Percentiles rank a stretch among this genome's conserved stretches.
Evolutionary conservation across 2,797 vertebrate species (phyloP).

Genomic region (Molothrus aeneus): DNA sequence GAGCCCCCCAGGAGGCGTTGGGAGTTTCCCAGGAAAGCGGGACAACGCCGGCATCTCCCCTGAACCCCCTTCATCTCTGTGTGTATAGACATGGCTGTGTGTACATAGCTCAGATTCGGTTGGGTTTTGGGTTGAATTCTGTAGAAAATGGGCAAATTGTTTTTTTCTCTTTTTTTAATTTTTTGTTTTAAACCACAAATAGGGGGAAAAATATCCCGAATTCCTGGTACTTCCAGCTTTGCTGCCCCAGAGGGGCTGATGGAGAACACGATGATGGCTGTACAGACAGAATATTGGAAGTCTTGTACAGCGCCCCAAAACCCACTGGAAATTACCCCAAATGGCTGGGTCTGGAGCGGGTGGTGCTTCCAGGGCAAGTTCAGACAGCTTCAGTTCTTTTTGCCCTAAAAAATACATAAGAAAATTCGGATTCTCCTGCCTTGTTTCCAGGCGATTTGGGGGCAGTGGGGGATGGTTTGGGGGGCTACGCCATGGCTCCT

Average conservation of each 20-base stretch:
- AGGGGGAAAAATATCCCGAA: neutral
- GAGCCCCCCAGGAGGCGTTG: neutral
- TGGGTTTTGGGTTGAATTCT: neutral
- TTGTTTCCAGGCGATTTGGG: conserved; percentile 43
- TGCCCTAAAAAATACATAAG: neutral
- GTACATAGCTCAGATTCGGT: neutral
- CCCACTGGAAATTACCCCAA: conserved; percentile 57
- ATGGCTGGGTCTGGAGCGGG: conserved; percentile 16
- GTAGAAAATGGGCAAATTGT: neutral
- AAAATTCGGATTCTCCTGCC: conserved; percentile 45
- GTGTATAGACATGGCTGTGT: neutral
- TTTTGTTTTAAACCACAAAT: neutral
- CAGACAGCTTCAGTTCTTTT: neutral
- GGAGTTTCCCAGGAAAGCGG: neutral
- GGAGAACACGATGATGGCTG: conserved; percentile 38
- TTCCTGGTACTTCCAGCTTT: conserved; percentile 54
- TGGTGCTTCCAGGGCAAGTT: neutral
- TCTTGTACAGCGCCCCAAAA: conserved; percentile 69
- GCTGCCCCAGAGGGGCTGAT: conserved; percentile 27
- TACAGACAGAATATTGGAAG: conserved; percentile 49
- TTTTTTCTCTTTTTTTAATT: neutral
- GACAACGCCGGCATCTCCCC: neutral
- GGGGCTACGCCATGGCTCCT: neutral
- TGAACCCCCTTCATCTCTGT: neutral
- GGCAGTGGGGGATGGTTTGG: neutral